phyloP scores from a whole-genome alignment of 1,140 invertebrate species.

The Aphelinus atriplicis region DNA sequence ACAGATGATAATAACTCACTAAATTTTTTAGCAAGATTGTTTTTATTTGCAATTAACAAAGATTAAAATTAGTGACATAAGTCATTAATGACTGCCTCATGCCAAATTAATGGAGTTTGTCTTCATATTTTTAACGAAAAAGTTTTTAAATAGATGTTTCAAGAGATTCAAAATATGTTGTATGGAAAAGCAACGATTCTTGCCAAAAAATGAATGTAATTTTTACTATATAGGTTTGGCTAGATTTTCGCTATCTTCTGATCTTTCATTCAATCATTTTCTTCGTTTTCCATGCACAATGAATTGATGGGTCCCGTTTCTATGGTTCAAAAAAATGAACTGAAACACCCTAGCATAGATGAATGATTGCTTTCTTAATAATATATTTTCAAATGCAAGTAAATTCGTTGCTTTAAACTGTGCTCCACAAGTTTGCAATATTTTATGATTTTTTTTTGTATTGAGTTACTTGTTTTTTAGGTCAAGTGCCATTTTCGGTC shows the following conservation, averaged over 20 bases:
- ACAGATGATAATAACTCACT: background rate
- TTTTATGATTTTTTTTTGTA: conserved; percentile 3
- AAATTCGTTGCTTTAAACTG: conserved; percentile 12
- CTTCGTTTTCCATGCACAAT: conserved; percentile 28
- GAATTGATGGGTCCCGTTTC: conserved; percentile 19
- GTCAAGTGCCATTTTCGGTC: background rate
- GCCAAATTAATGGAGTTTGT: conserved; percentile 56
- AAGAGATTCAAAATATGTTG: conserved; percentile 24
- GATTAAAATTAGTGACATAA: conserved; percentile 35
- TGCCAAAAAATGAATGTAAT: conserved; percentile 28
- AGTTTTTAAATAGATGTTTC: conserved; percentile 40
- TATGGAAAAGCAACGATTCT: conserved; percentile 24
- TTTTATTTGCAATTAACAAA: conserved; percentile 1
- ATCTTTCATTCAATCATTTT: background rate
- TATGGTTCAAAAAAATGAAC: conserved; percentile 3
- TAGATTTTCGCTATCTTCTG: conserved; percentile 11
- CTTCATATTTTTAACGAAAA: conserved; percentile 44
- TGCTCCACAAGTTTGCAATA: conserved; percentile 20
- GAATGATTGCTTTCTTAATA: conserved; percentile 6
- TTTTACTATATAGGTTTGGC: conserved; percentile 18
- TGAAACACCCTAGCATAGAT: background rate
- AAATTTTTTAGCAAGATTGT: conserved; percentile 1
- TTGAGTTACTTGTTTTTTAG: background rate
- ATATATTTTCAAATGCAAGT: background rate
- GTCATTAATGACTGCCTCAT: conserved; percentile 58